A percentile compares a stretch with the other conserved stretches of the same genome.
These are phyloP conservation scores for Apostichopus californicus DNA, from an alignment of 35 echinoderm and acorn worm species.

Conservation along the genomic window DNA sequence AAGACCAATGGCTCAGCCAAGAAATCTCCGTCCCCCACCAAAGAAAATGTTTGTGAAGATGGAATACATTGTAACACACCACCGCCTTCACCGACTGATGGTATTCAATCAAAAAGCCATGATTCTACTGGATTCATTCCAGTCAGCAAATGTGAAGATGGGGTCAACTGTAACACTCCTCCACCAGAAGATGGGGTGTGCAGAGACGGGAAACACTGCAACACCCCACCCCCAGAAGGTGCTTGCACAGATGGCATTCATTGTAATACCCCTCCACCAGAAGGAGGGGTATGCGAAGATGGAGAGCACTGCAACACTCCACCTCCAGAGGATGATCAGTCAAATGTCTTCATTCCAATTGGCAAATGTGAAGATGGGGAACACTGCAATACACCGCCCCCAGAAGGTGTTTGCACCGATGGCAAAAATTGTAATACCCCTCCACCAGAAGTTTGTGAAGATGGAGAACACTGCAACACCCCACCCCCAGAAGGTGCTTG, in stretches of 20 bases:
- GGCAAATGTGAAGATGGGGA: constrained; percentile 49
- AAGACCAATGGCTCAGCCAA: constrained; percentile 80
- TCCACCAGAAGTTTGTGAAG: constrained; percentile 71
- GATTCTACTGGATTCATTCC: constrained; percentile 64
- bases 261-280: constrained; percentile 85
- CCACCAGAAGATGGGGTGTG: constrained; percentile 61
- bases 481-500: constrained; percentile 66
- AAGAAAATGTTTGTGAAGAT: constrained; percentile 66
- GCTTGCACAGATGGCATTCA: constrained; percentile 63
- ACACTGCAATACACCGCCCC: constrained; percentile 70
- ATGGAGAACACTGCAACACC: constrained; percentile 91
- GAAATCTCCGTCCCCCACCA: constrained; percentile 60
- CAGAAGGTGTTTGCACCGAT: constrained; percentile 63
- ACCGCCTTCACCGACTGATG: constrained; percentile 81
- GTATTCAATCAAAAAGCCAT: constrained; percentile 33
- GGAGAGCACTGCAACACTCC: constrained; percentile 89
- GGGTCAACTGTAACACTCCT: constrained; percentile 72
- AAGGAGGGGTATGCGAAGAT: constrained; percentile 71
- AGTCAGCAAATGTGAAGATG: constrained; percentile 69
- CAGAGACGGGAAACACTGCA: constrained; percentile 78
- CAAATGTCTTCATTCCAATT: constrained; percentile 1
- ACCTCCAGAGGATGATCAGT: constrained; percentile 60
- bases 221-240: constrained; percentile 85
- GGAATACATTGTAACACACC: constrained; percentile 86
- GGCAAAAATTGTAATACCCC: constrained; percentile 86